Evolutionary conservation across 1,140 invertebrate species (phyloP), one percentile per base, ranked within the genome.

Genomic region (Sitobion miscanthi): DNA sequence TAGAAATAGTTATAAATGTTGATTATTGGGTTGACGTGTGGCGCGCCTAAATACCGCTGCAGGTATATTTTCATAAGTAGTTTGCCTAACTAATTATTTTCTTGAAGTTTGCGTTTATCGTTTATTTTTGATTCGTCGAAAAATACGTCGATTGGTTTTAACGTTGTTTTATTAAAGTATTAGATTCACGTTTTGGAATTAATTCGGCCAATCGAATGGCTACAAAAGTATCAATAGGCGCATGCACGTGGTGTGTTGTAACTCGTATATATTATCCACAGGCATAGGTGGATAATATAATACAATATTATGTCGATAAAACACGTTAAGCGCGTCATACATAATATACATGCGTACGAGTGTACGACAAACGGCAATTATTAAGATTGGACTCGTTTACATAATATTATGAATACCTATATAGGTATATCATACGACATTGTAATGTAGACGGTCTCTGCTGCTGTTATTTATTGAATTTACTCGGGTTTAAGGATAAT

Each of bases 101-200:
- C 17, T 86, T n/a, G 23, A 86, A 45, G 45, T 87, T 87, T 1
- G 45, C 9, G 47, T 87, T 87, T 87, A 87, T 87, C 86, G 86
- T 47, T 49, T 30, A 30, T n/a, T 87, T 49, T 49, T 49, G 47
- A 87, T 87, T 87, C 47, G 86, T 87, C 30, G 62, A n/a, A 87
- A 87, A 87, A n/a, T 87, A 30, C 47, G 2, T 49, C 30, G 86
- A 35, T 87, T 87, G 47, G 45, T 49, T 49, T 87, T 49, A 87
- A 52, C 49, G 20, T 35, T 87, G 86, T 87, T 87, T 87, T 87
- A 49, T 35, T 87, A n/a, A 87, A 52, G 86, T 49, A 87, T 87
- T 52, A 87, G 47, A 35, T 87, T 52, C 21, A 87, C 30, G 86
- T 87, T 87, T 87, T 30, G 49, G 25, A 86, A 49, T 86, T 47